Evolutionary conservation across 2,888 invertebrate species (phyloP).

Genomic region (Melinaea menophilus): DNA sequence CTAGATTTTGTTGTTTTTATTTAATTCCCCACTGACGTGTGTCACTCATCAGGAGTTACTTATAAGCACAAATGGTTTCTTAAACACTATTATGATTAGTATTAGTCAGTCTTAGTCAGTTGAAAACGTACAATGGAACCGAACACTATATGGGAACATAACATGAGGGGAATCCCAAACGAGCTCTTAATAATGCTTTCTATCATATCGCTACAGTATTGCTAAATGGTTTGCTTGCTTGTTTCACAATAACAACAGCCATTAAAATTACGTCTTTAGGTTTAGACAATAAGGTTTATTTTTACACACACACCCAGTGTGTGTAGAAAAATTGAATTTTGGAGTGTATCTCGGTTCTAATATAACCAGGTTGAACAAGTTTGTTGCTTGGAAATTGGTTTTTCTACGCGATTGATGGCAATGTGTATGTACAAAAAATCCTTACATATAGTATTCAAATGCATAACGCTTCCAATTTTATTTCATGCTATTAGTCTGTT

Average conservation of each 20-base stretch:
- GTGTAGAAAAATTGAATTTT: slow-evolving; percentile 57
- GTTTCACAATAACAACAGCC: slow-evolving; percentile 43
- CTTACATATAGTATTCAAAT: too few relatives aligned
- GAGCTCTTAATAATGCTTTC: slow-evolving; percentile 70
- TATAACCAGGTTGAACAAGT: slow-evolving; percentile 55
- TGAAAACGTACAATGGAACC: slow-evolving; percentile 25
- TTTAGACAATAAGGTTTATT: neutral
- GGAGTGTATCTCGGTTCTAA: slow-evolving; percentile 44
- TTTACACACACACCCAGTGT: too few relatives aligned
- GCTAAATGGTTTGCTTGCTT: slow-evolving; percentile 50
- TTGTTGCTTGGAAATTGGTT: slow-evolving; percentile 52
- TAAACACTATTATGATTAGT: too few relatives aligned
- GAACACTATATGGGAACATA: slow-evolving; percentile 38
- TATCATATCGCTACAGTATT: slow-evolving; percentile 62
- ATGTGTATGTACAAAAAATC: neutral
- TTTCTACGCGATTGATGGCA: slow-evolving; percentile 18
- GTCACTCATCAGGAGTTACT: too few relatives aligned
- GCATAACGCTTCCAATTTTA: too few relatives aligned
- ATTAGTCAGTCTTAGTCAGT: too few relatives aligned
- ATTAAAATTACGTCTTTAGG: slow-evolving; percentile 19
- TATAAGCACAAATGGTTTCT: too few relatives aligned
- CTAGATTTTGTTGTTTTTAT: too few relatives aligned
- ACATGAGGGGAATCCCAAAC: slow-evolving; percentile 71
- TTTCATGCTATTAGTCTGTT: too few relatives aligned
- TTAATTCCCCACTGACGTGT: too few relatives aligned